These are phyloP conservation scores for Gonocerus acuteangulatus DNA, from an alignment of 2,888 invertebrate genomes.

Conservation along the genomic window DNA sequence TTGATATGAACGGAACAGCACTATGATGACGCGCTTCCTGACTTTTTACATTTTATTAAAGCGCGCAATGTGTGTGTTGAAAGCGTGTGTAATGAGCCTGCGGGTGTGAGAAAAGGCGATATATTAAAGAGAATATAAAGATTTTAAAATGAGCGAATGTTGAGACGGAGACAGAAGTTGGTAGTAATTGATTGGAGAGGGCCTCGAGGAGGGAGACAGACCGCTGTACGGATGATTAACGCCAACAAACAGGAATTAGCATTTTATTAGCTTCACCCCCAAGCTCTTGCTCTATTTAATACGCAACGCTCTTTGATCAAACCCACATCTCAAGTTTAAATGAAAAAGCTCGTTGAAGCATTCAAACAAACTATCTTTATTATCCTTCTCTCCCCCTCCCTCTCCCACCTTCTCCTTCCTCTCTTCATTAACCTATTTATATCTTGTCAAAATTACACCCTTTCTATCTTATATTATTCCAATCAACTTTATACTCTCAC, in stretches of 20 bases:
- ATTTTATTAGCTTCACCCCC: slow-evolving; percentile 55
- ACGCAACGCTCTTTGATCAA: slow-evolving; percentile 49
- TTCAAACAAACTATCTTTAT: slow-evolving; percentile 36
- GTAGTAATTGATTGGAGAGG: slow-evolving; percentile 17
- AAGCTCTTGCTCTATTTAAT: slow-evolving; percentile 46
- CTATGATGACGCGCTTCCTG: no score
- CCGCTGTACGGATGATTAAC: slow-evolving; percentile 42
- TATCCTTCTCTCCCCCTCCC: slow-evolving; percentile 20
- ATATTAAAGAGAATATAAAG: no score
- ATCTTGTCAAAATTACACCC: slow-evolving; percentile 3
- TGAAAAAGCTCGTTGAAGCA: slow-evolving; percentile 39
- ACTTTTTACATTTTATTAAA: no score
- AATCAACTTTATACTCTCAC: no score
- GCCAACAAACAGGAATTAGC: slow-evolving; percentile 62
- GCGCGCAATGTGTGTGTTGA: no score
- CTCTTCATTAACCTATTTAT: slow-evolving; percentile 16
- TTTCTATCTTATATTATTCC: not conserved
- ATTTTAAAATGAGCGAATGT: no score
- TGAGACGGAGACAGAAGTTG: not conserved
- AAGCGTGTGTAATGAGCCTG: no score
- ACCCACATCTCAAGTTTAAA: slow-evolving; percentile 41
- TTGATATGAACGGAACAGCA: no score
- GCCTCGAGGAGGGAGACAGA: slow-evolving; percentile 17
- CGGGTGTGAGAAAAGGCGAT: no score
- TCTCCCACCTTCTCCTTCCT: not conserved